Evolutionary conservation across 2,113 vertebrate species (phyloP).

Genomic region (Pachycephala philippinensis): DNA sequence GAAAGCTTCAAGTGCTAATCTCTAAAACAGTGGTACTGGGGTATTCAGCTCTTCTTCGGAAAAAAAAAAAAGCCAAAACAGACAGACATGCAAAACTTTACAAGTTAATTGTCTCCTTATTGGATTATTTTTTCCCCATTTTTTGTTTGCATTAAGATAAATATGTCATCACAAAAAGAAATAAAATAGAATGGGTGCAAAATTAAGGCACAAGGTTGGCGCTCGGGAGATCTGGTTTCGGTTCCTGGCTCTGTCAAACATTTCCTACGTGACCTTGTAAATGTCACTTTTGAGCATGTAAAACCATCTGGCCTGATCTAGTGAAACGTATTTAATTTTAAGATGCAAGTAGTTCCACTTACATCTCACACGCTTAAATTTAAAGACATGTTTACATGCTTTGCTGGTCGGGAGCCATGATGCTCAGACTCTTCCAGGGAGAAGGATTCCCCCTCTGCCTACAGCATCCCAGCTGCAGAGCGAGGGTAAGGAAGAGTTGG

Average conservation of each 20-base stretch:
- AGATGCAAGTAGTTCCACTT: conserved; percentile 46
- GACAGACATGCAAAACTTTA: not conserved
- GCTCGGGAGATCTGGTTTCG: not conserved
- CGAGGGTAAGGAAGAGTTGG: rapidly evolving
- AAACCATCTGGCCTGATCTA: conserved; percentile 57
- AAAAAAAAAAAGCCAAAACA: not conserved
- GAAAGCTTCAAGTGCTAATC: not conserved
- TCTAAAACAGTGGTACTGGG: not conserved
- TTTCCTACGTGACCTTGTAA: conserved; percentile 62
- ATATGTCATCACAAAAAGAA: not conserved
- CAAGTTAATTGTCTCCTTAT: not conserved
- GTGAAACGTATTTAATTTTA: conserved; percentile 63
- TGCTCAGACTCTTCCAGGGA: not conserved
- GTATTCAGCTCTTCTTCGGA: not conserved
- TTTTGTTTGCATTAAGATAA: not conserved
- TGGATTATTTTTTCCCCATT: not conserved
- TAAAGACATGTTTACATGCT: conserved; percentile 41
- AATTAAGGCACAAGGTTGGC: conserved; percentile 13
- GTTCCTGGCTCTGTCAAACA: conserved; percentile 48
- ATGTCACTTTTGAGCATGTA: conserved; percentile 57
- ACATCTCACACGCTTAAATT: conserved; percentile 17
- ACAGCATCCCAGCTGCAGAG: not conserved
- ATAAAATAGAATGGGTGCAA: not conserved
- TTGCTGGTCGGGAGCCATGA: not conserved
- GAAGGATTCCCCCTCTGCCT: not conserved